Conservation (phyloP, 2,113 vertebrate genomes). For the Halcyon senegalensis region DNA sequence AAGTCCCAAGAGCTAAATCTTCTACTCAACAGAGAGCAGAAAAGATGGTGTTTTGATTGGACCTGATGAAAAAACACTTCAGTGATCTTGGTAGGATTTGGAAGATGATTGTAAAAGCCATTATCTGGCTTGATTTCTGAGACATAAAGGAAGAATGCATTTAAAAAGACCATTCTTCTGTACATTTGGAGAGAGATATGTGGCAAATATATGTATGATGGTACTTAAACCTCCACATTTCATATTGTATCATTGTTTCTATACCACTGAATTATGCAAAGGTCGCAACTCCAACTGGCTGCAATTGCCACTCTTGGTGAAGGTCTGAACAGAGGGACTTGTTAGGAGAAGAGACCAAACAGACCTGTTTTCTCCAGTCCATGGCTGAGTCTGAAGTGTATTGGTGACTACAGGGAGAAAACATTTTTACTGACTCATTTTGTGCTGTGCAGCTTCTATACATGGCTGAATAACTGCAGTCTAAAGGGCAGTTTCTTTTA, state of each 20-base stretch:
- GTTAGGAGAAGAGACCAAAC: not conserved
- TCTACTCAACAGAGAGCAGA: not conserved
- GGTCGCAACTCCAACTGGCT: not conserved
- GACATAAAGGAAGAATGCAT: not conserved
- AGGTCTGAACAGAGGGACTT: not conserved
- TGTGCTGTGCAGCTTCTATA: not conserved
- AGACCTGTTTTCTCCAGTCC: not conserved
- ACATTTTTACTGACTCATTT: not conserved
- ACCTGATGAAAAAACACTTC: not conserved
- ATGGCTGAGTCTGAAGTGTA: not conserved
- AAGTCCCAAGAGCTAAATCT: not conserved
- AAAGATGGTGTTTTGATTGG: not conserved
- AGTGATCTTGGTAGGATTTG: not conserved
- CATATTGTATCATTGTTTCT: not conserved
- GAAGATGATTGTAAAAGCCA: not conserved
- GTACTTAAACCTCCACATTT: not conserved
- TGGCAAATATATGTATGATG: not conserved
- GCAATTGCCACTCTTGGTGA: not conserved
- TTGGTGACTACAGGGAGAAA: not conserved
- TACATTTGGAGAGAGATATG: not conserved
- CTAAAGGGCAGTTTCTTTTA: conserved; percentile 8
- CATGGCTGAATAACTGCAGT: not conserved
- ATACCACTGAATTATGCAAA: not conserved
- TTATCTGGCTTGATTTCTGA: not conserved
- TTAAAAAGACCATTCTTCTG: not conserved